Percentiles rank a stretch among this genome's conserved stretches.
phyloP scores from a whole-genome alignment of 2,113 vertebrate species.

The Heterotis niloticus region DNA sequence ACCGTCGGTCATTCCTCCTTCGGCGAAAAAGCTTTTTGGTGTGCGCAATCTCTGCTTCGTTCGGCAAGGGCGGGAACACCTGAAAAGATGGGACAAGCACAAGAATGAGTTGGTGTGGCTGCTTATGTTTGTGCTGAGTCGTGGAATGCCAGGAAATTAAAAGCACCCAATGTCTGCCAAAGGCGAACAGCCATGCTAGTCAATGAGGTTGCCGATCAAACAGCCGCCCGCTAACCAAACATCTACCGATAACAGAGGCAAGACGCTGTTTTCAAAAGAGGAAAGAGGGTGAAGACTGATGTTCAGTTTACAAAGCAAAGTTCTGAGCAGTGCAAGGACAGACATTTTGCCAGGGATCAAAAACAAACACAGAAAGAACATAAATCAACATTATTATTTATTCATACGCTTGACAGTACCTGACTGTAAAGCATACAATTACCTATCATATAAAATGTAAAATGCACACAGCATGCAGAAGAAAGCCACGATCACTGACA shows the following conservation, averaged over 20 bases:
- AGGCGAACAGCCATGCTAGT: not conserved
- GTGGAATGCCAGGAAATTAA: not conserved
- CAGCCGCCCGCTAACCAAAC: not conserved
- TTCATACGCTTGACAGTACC: too few species aligned
- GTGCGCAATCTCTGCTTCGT: slow-evolving; percentile 90
- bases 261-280: not conserved
- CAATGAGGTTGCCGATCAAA: not conserved
- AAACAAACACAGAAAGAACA: too few species aligned
- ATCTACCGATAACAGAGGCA: not conserved
- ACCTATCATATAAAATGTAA: too few species aligned
- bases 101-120: not conserved
- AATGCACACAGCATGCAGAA: too few species aligned
- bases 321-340: not conserved
- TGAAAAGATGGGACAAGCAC: slow-evolving; percentile 50
- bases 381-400: too few species aligned
- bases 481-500: too few species aligned
- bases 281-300: not conserved
- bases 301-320: not conserved
- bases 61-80: slow-evolving; percentile 84
- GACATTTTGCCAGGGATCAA: not conserved
- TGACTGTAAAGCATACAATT: too few species aligned
- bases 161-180: not conserved
- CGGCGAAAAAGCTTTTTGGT: slow-evolving; percentile 95
- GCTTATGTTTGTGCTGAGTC: not conserved
- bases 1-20: slow-evolving; percentile 87